A percentile compares a stretch with the other conserved stretches of the same genome.
phyloP scores from a whole-genome alignment of 2,888 invertebrate genomes.

The Himalopsyche kuldschensis region DNA sequence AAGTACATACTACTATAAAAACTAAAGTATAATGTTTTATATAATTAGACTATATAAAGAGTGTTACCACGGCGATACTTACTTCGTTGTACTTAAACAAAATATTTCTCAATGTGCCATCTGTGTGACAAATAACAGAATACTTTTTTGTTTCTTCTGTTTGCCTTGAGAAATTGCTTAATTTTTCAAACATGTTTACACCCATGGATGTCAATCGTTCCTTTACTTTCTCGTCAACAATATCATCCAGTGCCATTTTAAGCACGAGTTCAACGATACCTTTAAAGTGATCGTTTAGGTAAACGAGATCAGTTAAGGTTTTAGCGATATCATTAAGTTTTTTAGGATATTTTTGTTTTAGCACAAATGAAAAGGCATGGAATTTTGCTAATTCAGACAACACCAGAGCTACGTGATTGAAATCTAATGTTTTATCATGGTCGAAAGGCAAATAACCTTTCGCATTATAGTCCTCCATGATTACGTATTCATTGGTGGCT shows the following conservation, averaged over 20 bases:
- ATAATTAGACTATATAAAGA: too few relatives aligned
- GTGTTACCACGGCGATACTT: too few relatives aligned
- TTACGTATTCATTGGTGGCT: constrained; percentile 16
- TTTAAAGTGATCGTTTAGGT: constrained; percentile 15
- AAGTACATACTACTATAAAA: too few relatives aligned
- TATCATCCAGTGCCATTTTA: constrained; percentile 6
- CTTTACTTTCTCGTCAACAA: constrained; percentile 17
- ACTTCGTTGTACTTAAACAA: constrained; percentile 42
- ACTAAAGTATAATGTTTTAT: too few relatives aligned
- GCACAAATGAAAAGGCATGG: constrained; percentile 44
- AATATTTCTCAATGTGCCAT: constrained; percentile 43
- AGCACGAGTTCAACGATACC: constrained; percentile 21
- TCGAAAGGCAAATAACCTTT: constrained; percentile 31
- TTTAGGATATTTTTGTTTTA: constrained; percentile 42
- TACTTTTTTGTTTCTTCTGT: constrained; percentile 33
- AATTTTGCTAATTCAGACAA: constrained; percentile 44
- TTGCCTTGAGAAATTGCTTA: neutral
- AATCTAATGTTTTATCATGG: constrained; percentile 41
- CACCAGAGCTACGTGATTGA: constrained; percentile 42
- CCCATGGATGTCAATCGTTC: constrained; percentile 3
- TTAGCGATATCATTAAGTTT: constrained; percentile 38
- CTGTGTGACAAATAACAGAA: constrained; percentile 43
- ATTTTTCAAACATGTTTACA: constrained; percentile 6
- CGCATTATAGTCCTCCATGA: constrained; percentile 41
- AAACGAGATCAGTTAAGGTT: constrained; percentile 22